Base-by-base conservation (phyloP, 2,888 invertebrate species). In the Sturmia bella region DNA sequence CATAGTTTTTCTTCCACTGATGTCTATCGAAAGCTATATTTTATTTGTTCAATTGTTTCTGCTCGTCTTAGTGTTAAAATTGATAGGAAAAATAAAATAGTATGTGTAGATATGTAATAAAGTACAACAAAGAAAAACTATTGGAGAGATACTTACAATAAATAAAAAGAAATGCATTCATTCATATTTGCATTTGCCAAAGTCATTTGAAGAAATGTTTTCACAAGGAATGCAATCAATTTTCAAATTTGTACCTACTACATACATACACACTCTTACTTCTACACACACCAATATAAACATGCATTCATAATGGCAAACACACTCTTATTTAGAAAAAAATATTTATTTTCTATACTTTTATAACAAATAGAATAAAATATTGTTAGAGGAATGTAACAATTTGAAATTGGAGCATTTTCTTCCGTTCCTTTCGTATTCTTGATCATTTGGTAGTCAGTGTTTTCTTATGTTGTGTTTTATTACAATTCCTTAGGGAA, bases 151-250 rank as follows among this genome's bases (percentile, higher is more conserved):
- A 52, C 27, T 59, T 52, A 24, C 12, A 39, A 13, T 45, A 59
- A 59, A 50, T 39, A 48, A 56, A 17, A 32, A 43, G 19, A 68
- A 50, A 66, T 68, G 27, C 43, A 72, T 77, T 69, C 56, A 63
- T 82, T 82, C 81, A 82, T 78, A 82, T 82, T 82, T 82, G 74
- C 81, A 82, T 82, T 82, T 80, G 83, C 83, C 83, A 80, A 80
- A 73, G 84, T 77, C 84, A 83, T 76, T 69, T 73, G 52, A 64
- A 83, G 79, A 81, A 87, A 87, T 88, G 64, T 78, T 82, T 81
- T 69, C 45, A 74, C 74, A 85, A 86, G 88, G 88, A 88, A 88
- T 88, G 88, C 89, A 88, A 88, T 88, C 89, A 88, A 88, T 88
- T 88, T 88, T 88, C 85, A 87, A 88, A 89, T 88, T 88, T 87